Base-by-base conservation (phyloP, 1,140 invertebrate genomes). In the Hermetia illucens region DNA sequence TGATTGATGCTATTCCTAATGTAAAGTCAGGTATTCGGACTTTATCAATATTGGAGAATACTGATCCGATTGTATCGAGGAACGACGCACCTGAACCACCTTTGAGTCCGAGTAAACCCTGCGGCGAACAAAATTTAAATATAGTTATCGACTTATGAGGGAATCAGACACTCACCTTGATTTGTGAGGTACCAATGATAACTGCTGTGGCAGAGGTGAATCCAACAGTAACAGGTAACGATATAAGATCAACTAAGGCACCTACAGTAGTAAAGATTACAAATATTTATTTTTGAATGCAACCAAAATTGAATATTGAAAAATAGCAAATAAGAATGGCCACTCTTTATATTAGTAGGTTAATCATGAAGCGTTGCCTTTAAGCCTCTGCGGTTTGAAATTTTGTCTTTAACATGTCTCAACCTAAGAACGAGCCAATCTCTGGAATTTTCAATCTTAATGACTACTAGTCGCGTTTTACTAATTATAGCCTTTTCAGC, bases 121-220 rank as follows among this genome's bases (percentile, higher is more conserved):
- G n/a, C 9, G 21, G 21, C 16, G 2, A 22, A 15, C 9, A 36
- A 19, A 36, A 4, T 18, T 25, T 25, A 25, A 25, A 8, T 25
- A 25, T n/a, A 25, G n/a, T n/a, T 25, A 8, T 25, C n/a, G 6
- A 16, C 18, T 30, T 38, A 36, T 36, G 17, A 15, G 34, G 19
- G 19, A 8, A 13, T 34, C 9, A 25, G 19, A 3, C 19, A 34
- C 21, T 34, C 34, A 47, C 45, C 64, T 88, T 94, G 3, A 95
- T 50, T 64, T 97, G 92, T 1, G 87, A 76, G n/a, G 75, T 69
- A 20, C 84, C 77, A 43, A 96, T 93, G 22, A 91, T 92, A 13
- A 95, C 66, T 0, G 91, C 85, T 4, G 88, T 91, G 0, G 88
- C 90, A 5, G 88, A 86, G 3, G 88, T 94, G 53, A 96, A 96